Percentiles rank a stretch among this genome's conserved stretches.
These are phyloP conservation scores for Phyllostomus discolor DNA, from an alignment of 2,113 vertebrate species.

Conservation along the genomic window DNA sequence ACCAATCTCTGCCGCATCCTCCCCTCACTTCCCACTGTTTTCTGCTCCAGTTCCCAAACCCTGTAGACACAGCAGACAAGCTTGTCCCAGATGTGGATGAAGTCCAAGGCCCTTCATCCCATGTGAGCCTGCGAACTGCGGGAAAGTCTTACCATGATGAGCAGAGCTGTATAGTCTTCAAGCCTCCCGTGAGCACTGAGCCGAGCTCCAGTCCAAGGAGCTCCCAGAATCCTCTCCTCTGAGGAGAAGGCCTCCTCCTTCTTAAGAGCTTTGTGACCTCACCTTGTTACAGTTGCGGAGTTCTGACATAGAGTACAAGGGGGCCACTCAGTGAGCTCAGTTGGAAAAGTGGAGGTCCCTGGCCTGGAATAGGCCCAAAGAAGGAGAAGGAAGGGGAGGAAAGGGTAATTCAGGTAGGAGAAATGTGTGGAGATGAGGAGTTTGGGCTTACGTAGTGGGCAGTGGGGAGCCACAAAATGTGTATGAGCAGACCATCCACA, in stretches of 20 bases:
- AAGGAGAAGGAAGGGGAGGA: neutral
- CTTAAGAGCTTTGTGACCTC: constrained; percentile 48
- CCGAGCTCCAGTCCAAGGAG: neutral
- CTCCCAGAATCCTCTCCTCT: neutral
- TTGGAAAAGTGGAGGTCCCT: neutral
- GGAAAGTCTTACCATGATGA: constrained; percentile 39
- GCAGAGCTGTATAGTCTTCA: neutral
- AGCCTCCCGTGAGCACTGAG: neutral
- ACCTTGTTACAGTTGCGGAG: neutral
- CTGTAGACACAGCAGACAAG: no score
- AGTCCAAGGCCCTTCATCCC: neutral
- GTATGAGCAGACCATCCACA: neutral
- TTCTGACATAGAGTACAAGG: neutral
- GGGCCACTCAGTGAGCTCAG: neutral
- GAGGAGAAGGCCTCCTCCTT: neutral
- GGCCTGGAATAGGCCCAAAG: neutral
- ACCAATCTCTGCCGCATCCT: neutral
- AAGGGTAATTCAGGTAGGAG: neutral
- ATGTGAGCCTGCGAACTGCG: rapidly evolving
- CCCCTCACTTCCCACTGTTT: no score
- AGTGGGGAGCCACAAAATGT: neutral
- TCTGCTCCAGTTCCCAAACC: neutral
- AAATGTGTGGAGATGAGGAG: neutral
- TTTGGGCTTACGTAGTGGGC: neutral
- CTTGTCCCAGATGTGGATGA: neutral